Percentiles rank a stretch among this genome's conserved stretches.
These are phyloP conservation scores for Hesperophylax magnus DNA, from an alignment of 1,140 invertebrate species.

Conservation along the genomic window DNA sequence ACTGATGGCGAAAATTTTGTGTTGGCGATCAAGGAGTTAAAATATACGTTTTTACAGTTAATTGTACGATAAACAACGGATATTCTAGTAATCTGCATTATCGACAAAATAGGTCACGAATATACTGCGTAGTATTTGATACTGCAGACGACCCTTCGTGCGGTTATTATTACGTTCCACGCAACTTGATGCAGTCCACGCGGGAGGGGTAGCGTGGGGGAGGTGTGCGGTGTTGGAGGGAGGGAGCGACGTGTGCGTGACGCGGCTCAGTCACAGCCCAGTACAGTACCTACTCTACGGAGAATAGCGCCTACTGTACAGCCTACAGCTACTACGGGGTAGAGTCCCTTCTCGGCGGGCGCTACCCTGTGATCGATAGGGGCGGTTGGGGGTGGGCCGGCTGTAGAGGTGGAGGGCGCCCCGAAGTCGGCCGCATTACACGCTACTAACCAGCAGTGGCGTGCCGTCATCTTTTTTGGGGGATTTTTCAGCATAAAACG, in stretches of 20 bases:
- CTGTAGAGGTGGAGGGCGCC: not conserved
- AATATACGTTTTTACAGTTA: too few species aligned
- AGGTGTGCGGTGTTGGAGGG: too few species aligned
- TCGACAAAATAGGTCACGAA: slow-evolving; percentile 5
- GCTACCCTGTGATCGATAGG: slow-evolving; percentile 19
- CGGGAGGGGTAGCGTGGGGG: not conserved
- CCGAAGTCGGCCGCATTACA: not conserved
- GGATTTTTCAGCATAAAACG: too few species aligned
- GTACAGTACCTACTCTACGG: too few species aligned
- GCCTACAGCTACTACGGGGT: too few species aligned
- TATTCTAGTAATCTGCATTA: too few species aligned
- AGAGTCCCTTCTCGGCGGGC: too few species aligned
- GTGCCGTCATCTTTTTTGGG: too few species aligned
- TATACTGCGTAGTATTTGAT: not conserved
- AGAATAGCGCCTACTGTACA: too few species aligned
- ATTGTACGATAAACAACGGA: too few species aligned
- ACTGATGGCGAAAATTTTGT: too few species aligned
- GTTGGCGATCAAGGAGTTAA: too few species aligned
- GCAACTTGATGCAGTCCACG: slow-evolving; percentile 1
- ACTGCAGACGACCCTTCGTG: slow-evolving; percentile 3
- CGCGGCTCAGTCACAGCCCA: not conserved
- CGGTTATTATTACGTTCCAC: not conserved
- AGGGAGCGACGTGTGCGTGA: not conserved
- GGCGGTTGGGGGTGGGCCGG: not conserved
- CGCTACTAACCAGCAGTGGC: not conserved